Base-by-base conservation (phyloP, 2,888 invertebrate genomes). In the Tinea pellionella region DNA sequence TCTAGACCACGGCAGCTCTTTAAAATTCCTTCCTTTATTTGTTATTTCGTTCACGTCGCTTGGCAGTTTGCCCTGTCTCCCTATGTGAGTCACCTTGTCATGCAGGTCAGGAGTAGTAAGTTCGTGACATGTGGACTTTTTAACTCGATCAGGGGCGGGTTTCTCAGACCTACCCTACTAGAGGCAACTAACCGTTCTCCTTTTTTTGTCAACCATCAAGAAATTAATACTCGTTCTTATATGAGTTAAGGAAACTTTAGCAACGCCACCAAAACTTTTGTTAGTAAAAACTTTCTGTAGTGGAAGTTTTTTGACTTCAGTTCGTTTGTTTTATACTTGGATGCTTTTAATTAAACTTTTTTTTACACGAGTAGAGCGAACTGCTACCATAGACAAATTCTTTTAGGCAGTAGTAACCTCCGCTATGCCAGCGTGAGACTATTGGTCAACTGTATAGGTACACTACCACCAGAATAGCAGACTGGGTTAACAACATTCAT, bases 41-140 rank as follows among this genome's bases (percentile, higher is more conserved):
- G 53, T 53, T 6, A 53, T 53, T 53, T 53, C 18, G 53, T 53
- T 13, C 53, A 53, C 53, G 53, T 53, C 24, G 53, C 18, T 53
- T 53, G 53, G 53, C 53, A 53, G 24, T 24, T 24, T 24, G 53
- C 53, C 47, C 53, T 53, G 53, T 53, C 19, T 53, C 24, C 24
- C 12, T 24, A 4, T 53, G 18, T 24, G 2, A 53, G 53, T 7
- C 53, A 24, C 12, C 24, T 53, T 53, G 53, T 12, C 24, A 53
- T 53, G 18, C 53, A 18, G 53, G 53, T 53, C 53, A 53, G 18
- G 53, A 53, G 19, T 1, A 53, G 24, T 24, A 18, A 18, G 53
- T 18, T 53, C 19, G 53, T 24, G 53, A 53, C 53, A 47, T 53
- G 24, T 12, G 24, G 53, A 24, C 16, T 18, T 53, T 53, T 24